Percentiles rank a stretch among this genome's conserved stretches.
phyloP scores from a whole-genome alignment of 1,140 invertebrate species.

The Ericerus pela region DNA sequence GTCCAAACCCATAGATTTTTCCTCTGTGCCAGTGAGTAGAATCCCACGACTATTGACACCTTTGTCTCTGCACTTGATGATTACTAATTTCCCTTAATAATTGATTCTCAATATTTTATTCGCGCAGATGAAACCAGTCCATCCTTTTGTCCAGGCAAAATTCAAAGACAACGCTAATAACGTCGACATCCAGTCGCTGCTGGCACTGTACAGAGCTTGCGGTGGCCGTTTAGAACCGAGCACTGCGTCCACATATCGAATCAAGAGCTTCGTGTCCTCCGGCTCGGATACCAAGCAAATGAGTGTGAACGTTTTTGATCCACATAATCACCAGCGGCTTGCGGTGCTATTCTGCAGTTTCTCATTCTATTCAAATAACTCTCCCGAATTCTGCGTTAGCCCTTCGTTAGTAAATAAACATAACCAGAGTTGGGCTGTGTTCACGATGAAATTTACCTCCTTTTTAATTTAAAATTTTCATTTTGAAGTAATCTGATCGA shows the following conservation, averaged over 20 bases:
- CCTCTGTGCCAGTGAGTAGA: no score
- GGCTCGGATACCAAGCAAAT: no score
- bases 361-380: conserved; percentile 59
- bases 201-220: conserved; percentile 73
- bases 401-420: conserved; percentile 66
- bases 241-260: no score
- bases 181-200: conserved; percentile 45
- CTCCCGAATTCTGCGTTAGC: conserved; percentile 74
- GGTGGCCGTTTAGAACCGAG: conserved; percentile 42
- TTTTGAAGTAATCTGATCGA: no score
- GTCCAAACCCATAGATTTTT: background rate
- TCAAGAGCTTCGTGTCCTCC: no score
- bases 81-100: background rate
- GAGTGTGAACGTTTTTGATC: conserved; percentile 64
- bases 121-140: conserved; percentile 31
- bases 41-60: no score
- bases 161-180: conserved; percentile 46
- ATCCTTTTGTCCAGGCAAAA: conserved; percentile 55
- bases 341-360: conserved; percentile 87
- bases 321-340: conserved; percentile 72
- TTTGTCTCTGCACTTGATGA: no score
- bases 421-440: no score
- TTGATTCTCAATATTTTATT: background rate
- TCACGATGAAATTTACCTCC: no score
- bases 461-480: no score